Conservation (phyloP, 1,140 invertebrate species). For the Trachelipus rathkii region DNA sequence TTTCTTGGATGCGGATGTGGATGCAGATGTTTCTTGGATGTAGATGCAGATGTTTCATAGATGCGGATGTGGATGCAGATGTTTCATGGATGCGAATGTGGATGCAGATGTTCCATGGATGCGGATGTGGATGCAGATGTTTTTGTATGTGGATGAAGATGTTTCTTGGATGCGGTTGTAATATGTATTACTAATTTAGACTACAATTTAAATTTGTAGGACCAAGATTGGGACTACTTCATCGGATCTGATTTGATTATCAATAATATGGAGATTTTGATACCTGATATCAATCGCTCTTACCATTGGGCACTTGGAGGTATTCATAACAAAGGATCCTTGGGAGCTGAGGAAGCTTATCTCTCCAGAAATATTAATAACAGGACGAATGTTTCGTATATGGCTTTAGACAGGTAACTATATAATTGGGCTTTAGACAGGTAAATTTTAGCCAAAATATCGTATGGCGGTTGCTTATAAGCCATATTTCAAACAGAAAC, state of each 20-base stretch:
- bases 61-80: too few relatives aligned
- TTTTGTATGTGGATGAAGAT: too few relatives aligned
- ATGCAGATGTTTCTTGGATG: too few relatives aligned
- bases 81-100: too few relatives aligned
- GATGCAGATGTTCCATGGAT: too few relatives aligned
- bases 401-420: neutral
- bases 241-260: constrained; percentile 24
- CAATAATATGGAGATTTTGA: constrained; percentile 23
- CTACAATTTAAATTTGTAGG: constrained; percentile 10
- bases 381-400: neutral
- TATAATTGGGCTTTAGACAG: neutral
- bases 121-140: too few relatives aligned
- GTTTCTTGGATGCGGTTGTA: too few relatives aligned
- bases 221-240: constrained; percentile 38
- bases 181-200: too few relatives aligned
- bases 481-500: neutral
- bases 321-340: constrained; percentile 25
- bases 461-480: neutral
- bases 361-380: neutral
- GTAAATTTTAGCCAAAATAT: neutral
- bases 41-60: too few relatives aligned
- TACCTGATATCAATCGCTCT: constrained; percentile 33
- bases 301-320: constrained; percentile 31
- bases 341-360: neutral
- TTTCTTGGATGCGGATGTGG: too few relatives aligned